A percentile compares a stretch with the other conserved stretches of the same genome.
Evolutionary conservation across 2,797 vertebrate species (phyloP).

Genomic region (Merluccius polli): DNA sequence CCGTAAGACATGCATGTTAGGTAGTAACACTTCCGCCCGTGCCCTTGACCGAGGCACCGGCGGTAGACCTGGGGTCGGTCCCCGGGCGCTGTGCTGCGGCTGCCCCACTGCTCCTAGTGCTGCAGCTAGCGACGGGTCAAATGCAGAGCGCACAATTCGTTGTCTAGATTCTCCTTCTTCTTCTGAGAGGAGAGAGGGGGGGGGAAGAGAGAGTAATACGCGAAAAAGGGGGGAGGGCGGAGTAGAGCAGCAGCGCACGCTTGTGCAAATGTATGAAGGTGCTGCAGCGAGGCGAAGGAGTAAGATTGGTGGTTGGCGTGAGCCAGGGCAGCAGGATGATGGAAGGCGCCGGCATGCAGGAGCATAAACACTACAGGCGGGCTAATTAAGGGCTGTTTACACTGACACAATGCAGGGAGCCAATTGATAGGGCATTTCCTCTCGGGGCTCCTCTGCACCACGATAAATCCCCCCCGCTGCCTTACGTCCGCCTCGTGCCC

Average conservation of each 20-base stretch:
- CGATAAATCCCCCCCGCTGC: slow-evolving; percentile 58
- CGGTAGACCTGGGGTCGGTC: neutral
- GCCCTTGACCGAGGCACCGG: neutral
- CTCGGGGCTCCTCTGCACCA: slow-evolving; percentile 50
- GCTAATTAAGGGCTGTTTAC: slow-evolving; percentile 73
- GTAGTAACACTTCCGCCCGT: no score
- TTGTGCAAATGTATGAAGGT: slow-evolving; percentile 21
- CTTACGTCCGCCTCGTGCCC: slow-evolving; percentile 11
- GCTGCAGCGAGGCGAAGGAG: slow-evolving; percentile 35
- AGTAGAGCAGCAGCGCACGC: neutral
- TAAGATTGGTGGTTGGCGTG: slow-evolving; percentile 43
- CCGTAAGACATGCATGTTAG: no score
- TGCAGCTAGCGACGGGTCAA: no score
- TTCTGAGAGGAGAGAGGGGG: slow-evolving; percentile 31
- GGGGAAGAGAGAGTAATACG: slow-evolving; percentile 6
- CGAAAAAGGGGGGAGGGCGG: neutral
- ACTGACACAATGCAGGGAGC: slow-evolving; percentile 55
- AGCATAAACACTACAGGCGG: slow-evolving; percentile 64
- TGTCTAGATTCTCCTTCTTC: slow-evolving; percentile 51
- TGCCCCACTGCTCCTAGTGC: no score
- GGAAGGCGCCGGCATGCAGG: slow-evolving; percentile 49
- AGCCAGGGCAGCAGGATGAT: slow-evolving; percentile 54
- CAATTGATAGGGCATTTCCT: slow-evolving; percentile 57
- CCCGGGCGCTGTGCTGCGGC: neutral
- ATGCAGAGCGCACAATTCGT: neutral